Base-by-base conservation (phyloP, 2,888 invertebrate species). In the Thymelicus acteon region DNA sequence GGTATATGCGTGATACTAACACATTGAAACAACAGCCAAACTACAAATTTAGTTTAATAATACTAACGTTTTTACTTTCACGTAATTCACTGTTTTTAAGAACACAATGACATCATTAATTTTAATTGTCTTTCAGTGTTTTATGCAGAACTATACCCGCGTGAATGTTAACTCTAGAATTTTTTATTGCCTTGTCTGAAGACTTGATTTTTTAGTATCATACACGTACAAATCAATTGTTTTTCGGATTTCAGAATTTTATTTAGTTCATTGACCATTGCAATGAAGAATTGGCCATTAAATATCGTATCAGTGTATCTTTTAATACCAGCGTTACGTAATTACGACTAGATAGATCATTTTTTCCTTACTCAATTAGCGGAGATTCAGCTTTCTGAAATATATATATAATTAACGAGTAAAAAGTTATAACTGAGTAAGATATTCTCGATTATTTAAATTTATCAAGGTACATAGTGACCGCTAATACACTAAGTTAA, bases 381-480 rank as follows among this genome's bases (percentile, higher is more conserved):
- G n/a, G 63, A 63, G 63, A 39, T 54, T 52, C 64, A 64, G 49
- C 31, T 57, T 12, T 57, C 13, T 13, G 31, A 37, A 10, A 8
- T 31, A 31, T 10, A 15, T 39, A 40, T 60, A 40, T 40, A 39
- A 60, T 40, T 60, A 60, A 60, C 60, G 8, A 60, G 39, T 60
- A 39, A 39, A 40, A 60, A 15, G n/a, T 60, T 15, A 60, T 60
- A 60, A 39, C 60, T 15, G 60, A 60, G 60, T 40, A 40, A 60
- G 60, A 40, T 40, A 58, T 39, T 39, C 39, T 40, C 39, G 15
- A 60, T 40, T 60, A 60, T 60, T 60, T 37, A 40, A 60, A 39
- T 62, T 62, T 62, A 62, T 62, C 47, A 62, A 85, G 85, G 85
- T 85, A 86, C 85, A 81, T 77, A 80, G 85, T 85, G 85, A 85